Percentiles rank a stretch among this genome's conserved stretches.
Evolutionary conservation across 2,113 vertebrate genomes (phyloP).

Genomic region (Thalassoma bifasciatum): DNA sequence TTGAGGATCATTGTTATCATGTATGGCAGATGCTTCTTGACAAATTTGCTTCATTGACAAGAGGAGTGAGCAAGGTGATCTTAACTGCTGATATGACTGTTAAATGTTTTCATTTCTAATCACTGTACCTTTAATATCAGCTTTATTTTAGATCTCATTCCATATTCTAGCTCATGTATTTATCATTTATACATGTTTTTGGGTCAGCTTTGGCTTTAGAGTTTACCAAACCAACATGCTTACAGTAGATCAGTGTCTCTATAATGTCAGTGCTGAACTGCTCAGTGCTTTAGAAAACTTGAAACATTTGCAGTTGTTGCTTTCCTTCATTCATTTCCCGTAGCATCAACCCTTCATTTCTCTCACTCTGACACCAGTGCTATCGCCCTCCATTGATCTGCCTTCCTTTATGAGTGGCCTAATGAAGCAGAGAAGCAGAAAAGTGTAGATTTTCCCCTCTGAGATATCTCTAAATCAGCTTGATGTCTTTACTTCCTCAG

Average conservation of each 20-base stretch:
- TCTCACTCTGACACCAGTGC: conserved; percentile 35
- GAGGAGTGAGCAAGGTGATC: too few relatives aligned
- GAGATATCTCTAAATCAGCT: conserved; percentile 65
- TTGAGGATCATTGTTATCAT: too few relatives aligned
- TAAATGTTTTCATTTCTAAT: too few relatives aligned
- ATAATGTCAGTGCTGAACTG: conserved; percentile 15
- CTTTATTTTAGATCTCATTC: too few relatives aligned
- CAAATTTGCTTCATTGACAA: too few relatives aligned
- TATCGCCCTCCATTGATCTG: conserved; percentile 69
- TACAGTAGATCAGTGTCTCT: conserved; percentile 15
- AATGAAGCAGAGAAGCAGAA: conserved; percentile 69
- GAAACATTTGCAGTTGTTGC: conserved; percentile 34
- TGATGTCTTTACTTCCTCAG: conserved; percentile 65
- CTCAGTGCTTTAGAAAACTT: conserved; percentile 30
- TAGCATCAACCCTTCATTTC: conserved; percentile 44
- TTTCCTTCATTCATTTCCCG: conserved; percentile 52
- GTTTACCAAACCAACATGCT: neutral
- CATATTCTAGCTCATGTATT: too few relatives aligned
- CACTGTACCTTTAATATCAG: too few relatives aligned
- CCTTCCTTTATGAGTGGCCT: conserved; percentile 67
- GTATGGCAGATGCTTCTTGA: too few relatives aligned
- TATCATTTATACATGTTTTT: neutral
- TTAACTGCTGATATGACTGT: too few relatives aligned
- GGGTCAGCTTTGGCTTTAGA: neutral
- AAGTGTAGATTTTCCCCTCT: conserved; percentile 53